Evolutionary conservation across 2,797 vertebrate species (phyloP).

Genomic region (Acrossocheilus fasciatus): DNA sequence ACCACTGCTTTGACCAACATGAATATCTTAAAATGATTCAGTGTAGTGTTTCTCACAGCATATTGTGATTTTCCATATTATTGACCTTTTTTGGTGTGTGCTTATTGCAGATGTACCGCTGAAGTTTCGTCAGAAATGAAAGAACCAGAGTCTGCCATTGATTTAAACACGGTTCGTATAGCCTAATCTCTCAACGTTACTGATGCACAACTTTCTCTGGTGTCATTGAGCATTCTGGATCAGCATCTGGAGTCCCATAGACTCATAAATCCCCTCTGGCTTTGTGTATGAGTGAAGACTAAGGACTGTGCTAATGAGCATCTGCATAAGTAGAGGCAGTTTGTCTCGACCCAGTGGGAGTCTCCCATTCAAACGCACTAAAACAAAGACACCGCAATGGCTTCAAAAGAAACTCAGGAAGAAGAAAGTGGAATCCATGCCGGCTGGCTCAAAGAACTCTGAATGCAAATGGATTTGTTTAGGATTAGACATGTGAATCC

Average conservation of each 20-base stretch:
- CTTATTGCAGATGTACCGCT: constrained; percentile 33
- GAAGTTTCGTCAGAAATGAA: constrained; percentile 31
- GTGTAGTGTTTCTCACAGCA: background rate
- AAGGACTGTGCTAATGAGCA: constrained; percentile 52
- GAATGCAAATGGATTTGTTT: constrained; percentile 63
- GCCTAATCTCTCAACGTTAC: constrained; percentile 10
- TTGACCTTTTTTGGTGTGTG: constrained; percentile 15
- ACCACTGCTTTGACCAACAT: background rate
- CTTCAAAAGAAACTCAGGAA: constrained; percentile 46
- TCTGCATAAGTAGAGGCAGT: constrained; percentile 53
- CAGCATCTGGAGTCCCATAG: constrained; percentile 33
- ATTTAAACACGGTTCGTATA: constrained; percentile 8
- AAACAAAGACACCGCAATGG: constrained; percentile 50
- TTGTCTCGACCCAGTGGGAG: constrained; percentile 50
- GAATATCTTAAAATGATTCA: background rate
- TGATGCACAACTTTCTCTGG: constrained; percentile 29
- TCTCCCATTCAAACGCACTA: constrained; percentile 48
- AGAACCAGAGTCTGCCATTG: background rate
- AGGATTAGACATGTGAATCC: constrained; percentile 54
- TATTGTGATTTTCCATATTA: constrained; percentile 3
- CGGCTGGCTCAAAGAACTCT: constrained; percentile 43
- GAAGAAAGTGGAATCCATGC: constrained; percentile 34
- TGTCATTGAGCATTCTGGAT: constrained; percentile 46
- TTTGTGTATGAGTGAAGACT: constrained; percentile 37
- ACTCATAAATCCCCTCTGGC: constrained; percentile 29